Evolutionary conservation across 2,797 vertebrate genomes (phyloP).

Genomic region (Gallinago stenura): DNA sequence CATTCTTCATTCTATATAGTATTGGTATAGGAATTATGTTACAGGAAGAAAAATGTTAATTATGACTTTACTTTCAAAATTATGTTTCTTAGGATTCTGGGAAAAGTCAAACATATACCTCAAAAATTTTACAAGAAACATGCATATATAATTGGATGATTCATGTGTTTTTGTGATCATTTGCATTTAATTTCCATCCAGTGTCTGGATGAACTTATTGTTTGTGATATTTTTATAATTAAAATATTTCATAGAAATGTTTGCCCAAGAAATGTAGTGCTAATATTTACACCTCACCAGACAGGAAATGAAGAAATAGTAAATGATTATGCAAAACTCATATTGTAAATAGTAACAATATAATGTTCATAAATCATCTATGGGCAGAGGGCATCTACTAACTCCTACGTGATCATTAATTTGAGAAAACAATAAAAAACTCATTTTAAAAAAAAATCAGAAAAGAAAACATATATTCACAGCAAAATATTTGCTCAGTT

Average conservation of each 20-base stretch:
- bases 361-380: background rate
- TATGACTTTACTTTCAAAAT: background rate
- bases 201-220: background rate
- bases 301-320: background rate
- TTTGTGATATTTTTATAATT: background rate
- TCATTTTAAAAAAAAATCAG: accelerated
- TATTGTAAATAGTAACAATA: background rate
- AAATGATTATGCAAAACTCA: background rate
- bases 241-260: background rate
- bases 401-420: background rate
- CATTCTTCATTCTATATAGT: background rate
- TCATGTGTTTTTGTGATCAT: background rate
- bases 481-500: background rate
- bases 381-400: background rate
- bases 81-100: background rate
- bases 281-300: background rate
- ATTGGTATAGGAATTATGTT: background rate
- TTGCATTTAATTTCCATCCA: constrained; percentile 19
- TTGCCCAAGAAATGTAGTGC: background rate
- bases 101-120: background rate
- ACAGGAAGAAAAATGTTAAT: background rate
- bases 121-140: background rate
- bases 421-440: background rate
- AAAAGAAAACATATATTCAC: background rate
- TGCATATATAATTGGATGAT: background rate